These are phyloP conservation scores for Phoenoteleia sp. DNA, from an alignment of 2,888 invertebrate genomes.

Conservation along the genomic window DNA sequence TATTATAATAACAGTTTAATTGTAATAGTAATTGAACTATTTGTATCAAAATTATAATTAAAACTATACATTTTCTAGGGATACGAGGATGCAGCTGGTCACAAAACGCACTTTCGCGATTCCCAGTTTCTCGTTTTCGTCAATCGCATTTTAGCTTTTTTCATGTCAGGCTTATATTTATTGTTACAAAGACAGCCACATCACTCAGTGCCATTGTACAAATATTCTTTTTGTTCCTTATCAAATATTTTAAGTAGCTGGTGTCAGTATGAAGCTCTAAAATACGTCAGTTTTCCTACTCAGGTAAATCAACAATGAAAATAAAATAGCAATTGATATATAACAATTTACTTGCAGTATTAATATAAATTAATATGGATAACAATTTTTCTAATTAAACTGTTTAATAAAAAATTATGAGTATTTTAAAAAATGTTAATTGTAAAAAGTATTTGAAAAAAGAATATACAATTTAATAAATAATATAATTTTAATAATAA, in stretches of 20 bases:
- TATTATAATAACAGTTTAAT: no score
- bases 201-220: conserved; percentile 95
- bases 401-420: conserved; percentile 63
- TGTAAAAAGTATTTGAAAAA: no score
- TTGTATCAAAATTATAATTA: no score
- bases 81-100: conserved; percentile 90
- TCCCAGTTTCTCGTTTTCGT: conserved; percentile 99
- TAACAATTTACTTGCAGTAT: no score
- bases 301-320: no score
- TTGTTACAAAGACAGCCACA: conserved; percentile 89
- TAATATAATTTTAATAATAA: no score
- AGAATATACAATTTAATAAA: no score
- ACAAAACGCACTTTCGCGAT: conserved; percentile 93
- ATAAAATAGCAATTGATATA: no score
- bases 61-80: conserved; percentile 88
- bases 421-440: conserved; percentile 16
- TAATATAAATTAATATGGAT: no score
- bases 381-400: no score
- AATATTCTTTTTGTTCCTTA: conserved; percentile 98
- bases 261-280: conserved; percentile 99
- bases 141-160: conserved; percentile 96
- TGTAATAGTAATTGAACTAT: no score
- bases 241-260: conserved; percentile 99
- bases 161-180: conserved; percentile 91
- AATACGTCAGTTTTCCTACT: conserved; percentile 99